Evolutionary conservation across 2,797 vertebrate species (phyloP), one percentile per base, ranked within the genome.

Genomic region (Ibycter americanus): DNA sequence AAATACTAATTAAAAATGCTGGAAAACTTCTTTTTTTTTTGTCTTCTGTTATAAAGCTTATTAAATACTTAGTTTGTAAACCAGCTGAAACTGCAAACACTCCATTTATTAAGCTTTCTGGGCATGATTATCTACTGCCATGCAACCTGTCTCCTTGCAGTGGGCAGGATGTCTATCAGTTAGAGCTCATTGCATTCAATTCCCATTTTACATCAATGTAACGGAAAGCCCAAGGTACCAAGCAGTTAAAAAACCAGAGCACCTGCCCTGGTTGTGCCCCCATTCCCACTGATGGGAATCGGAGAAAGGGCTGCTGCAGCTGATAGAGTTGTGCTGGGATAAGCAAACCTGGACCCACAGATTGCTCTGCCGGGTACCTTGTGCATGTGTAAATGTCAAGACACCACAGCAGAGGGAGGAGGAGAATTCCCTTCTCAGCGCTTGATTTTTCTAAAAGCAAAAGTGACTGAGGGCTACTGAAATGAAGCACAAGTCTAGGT

Each of bases 31-130:
- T 87, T 62, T 54, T 21, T 63, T 74, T 78, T 74, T 62, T 42
- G 55, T 70, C 73, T 84, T 87, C 59, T 76, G 32, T 95, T 89
- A 67, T 82, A 80, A 96, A 87, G 55, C 63, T 83, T 85, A 56
- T 93, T 96, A 88, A 95, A 76, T 59, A 79, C 74, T 92, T 42
- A 83, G 63, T 92, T 71, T 71, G 65, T 27, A 71, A 78, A 65
- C 77, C 71, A 93, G 71, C 32, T 80, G 88, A 96, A 93, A 84
- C 46, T 36, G 73, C 92, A 91, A 96, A 89, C 0, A 5, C 51
- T 94, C 65, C 76, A 72, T 89, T 94, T 94, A 89, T 82, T 86
- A 59, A 81, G 70, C 54, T 83, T 93, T 93, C 77, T 40, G 71
- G 84, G 65, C 51, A 34, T 32, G 71, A 87, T 77, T 85, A 72